Evolutionary conservation across 2,113 vertebrate species (phyloP), one percentile per base, ranked within the genome.

Genomic region (Scalopus aquaticus): DNA sequence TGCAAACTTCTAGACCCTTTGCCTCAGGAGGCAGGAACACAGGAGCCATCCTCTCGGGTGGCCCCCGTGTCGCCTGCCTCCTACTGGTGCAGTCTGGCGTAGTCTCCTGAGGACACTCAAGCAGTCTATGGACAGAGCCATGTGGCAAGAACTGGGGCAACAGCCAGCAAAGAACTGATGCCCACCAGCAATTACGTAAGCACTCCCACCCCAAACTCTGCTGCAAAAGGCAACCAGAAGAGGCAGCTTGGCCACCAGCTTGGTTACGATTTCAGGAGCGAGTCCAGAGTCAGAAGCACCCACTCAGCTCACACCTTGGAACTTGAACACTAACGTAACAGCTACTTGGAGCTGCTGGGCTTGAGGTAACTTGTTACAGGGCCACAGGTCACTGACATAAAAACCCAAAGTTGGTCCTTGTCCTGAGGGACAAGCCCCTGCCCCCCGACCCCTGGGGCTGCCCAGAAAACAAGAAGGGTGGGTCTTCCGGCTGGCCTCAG

Each of bases 401-500:
- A 64, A 19, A 82, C 9, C 49, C 64, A 26, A 20, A 51, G 44
- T 16, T 2, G 17, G 62, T 19, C 35, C 51, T 72, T 37, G 37
- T 78, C 54, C 84, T 6, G n/a, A 67, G 16, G 37, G 60, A n/a
- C 32, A 9, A 37, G 26, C 30, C 42, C 67, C 3, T 3, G 26
- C 4, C 19, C 11, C 15, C 0, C 0, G 0, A 26, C 3, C 39
- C 39, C 19, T 22, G 32, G n/a, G 42, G 32, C 51, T 9, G 37
- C 49, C 42, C 39, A 3, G 39, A 54, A 35, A 37, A 28, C 32
- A 16, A 9, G 42, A 20, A 9, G 4, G 0, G 1, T 0, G 1
- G 2, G 37, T 0, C 0, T 2, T 5, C 0, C 32, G n/a, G 2
- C 60, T 26, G 58, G 73, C 67, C 28, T 3, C 0, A 2, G 56